Conservation (phyloP, 2,113 vertebrate genomes). For the Phylloscopus whistleri region DNA sequence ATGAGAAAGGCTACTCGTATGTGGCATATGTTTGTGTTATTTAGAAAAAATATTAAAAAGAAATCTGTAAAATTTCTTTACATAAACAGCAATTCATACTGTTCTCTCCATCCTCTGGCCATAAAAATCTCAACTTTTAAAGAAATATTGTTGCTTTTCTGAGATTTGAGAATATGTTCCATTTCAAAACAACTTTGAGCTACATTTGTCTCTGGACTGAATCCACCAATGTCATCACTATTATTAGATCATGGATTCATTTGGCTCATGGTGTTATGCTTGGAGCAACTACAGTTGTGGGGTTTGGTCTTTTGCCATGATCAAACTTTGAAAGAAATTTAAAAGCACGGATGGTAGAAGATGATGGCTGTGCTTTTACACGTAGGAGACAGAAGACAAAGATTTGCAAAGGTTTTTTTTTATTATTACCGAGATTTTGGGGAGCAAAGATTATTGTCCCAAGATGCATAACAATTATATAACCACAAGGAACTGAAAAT, state of each 20-base stretch:
- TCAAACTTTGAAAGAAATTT: neutral
- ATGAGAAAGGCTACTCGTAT: neutral
- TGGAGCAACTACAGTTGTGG: slow-evolving; percentile 26
- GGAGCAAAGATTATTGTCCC: neutral
- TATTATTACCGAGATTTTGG: neutral
- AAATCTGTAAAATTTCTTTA: neutral
- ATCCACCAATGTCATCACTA: slow-evolving; percentile 41
- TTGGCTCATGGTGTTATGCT: neutral
- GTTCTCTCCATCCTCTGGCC: neutral
- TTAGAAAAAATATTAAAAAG: neutral
- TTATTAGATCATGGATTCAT: slow-evolving; percentile 60
- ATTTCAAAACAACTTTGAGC: slow-evolving; percentile 11
- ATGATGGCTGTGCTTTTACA: neutral
- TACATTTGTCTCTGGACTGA: slow-evolving; percentile 30
- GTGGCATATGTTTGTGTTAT: neutral
- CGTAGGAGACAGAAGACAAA: neutral
- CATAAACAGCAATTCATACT: neutral
- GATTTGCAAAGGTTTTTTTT: neutral
- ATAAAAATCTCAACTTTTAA: neutral
- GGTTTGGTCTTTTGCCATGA: neutral
- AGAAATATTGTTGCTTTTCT: neutral
- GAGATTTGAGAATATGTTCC: slow-evolving; percentile 12
- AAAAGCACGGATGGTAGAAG: neutral
- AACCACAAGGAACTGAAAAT: neutral
- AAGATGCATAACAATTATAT: neutral